Evolutionary conservation across 2,888 invertebrate species (phyloP).

Genomic region (Pammene fasciana): DNA sequence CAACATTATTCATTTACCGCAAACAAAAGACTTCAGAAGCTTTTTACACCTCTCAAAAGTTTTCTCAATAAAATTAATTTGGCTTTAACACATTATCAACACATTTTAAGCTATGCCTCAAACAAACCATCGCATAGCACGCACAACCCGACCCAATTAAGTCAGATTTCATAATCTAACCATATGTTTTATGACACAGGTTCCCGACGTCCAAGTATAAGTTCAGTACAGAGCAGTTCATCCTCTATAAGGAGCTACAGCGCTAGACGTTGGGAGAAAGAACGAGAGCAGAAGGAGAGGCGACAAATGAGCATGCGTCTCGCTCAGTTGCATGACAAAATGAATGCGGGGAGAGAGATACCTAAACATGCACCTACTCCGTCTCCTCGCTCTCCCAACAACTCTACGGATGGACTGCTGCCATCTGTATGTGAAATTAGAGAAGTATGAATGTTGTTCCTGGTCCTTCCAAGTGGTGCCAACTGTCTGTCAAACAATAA

Average conservation of each 20-base stretch:
- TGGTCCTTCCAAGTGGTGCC: constrained; percentile 50
- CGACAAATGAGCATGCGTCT: constrained; percentile 90
- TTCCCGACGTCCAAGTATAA: constrained; percentile 94
- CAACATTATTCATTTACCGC: background rate
- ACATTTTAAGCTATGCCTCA: constrained; percentile 36
- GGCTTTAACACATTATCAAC: constrained; percentile 24
- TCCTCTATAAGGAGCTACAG: constrained; percentile 93
- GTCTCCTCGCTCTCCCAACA: constrained; percentile 89
- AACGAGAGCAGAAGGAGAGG: constrained; percentile 91
- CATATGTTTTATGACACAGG: constrained; percentile 76
- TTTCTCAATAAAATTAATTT: background rate
- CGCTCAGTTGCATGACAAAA: constrained; percentile 86
- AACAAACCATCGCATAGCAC: constrained; percentile 46
- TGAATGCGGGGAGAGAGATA: constrained; percentile 78
- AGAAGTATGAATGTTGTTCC: constrained; percentile 83
- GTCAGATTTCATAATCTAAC: constrained; percentile 38
- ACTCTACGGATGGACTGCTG: constrained; percentile 92
- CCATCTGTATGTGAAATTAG: constrained; percentile 91
- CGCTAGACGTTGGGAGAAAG: constrained; percentile 90
- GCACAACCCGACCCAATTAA: constrained; percentile 33
- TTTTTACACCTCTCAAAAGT: constrained; percentile 14
- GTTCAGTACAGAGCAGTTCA: constrained; percentile 92
- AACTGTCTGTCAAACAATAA: background rate
- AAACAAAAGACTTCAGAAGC: constrained; percentile 9
- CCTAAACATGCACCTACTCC: constrained; percentile 86